Evolutionary conservation across 92 coral and sea anemone genomes (phyloP).

Genomic region (Parazoanthus darwini): DNA sequence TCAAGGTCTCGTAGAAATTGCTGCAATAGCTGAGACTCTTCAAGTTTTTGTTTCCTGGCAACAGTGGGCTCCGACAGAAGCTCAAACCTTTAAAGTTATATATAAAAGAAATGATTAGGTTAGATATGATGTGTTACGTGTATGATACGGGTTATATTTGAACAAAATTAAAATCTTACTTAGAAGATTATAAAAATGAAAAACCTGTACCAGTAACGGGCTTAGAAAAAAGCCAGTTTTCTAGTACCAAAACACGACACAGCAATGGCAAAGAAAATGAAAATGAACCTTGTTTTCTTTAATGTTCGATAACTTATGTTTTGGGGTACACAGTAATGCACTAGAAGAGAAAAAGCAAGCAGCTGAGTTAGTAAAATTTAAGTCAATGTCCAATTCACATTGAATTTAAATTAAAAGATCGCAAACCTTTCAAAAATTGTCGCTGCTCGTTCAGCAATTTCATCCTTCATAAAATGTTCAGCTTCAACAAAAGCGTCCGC

Average conservation of each 20-base stretch:
- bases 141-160: not conserved
- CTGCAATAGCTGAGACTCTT: conserved; percentile 73
- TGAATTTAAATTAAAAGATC: too few relatives aligned
- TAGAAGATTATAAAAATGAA: not conserved
- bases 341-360: not conserved
- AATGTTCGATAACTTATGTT: not conserved
- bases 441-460: conserved; percentile 83
- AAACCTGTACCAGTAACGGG: not conserved
- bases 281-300: too few relatives aligned
- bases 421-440: conserved; percentile 86
- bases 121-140: not conserved
- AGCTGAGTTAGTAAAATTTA: not conserved
- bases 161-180: not conserved
- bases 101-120: not conserved
- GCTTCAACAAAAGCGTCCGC: conserved; percentile 88
- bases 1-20: conserved; percentile 86
- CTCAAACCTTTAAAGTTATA: conserved; percentile 56
- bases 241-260: not conserved
- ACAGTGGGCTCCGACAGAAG: conserved; percentile 74
- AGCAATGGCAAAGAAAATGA: not conserved
- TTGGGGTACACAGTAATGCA: too few relatives aligned
- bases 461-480: conserved; percentile 88
- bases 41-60: conserved; percentile 68
- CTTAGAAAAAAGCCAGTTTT: not conserved
- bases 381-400: not conserved